These are phyloP conservation scores for Chamaetylas fuelleborni DNA, from an alignment of 2,113 vertebrate genomes.

Conservation along the genomic window DNA sequence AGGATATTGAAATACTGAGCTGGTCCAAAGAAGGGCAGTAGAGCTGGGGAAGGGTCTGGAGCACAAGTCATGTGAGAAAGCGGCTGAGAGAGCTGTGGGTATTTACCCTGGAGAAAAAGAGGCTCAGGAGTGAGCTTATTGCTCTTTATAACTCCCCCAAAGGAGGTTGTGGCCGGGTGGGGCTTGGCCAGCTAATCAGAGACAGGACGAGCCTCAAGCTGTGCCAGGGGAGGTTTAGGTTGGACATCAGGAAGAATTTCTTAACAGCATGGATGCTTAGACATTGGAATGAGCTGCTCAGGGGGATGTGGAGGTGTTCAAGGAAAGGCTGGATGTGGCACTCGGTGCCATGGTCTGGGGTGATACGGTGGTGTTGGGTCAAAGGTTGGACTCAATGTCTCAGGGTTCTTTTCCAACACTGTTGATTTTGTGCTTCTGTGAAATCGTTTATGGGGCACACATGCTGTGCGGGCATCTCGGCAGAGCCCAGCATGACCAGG, in stretches of 20 bases:
- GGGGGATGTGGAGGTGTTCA: not conserved
- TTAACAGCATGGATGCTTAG: accelerated
- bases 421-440: not conserved
- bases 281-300: not conserved
- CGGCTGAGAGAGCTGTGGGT: not conserved
- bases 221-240: not conserved
- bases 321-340: not conserved
- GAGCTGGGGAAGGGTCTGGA: not conserved
- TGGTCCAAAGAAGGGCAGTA: not conserved
- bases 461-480: accelerated
- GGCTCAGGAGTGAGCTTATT: accelerated
- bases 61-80: not conserved
- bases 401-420: not conserved
- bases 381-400: not conserved
- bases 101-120: not conserved
- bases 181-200: too few species aligned
- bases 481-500: not conserved
- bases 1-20: accelerated
- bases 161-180: accelerated
- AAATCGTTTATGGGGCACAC: too few species aligned
- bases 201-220: not conserved
- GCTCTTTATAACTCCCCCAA: accelerated
- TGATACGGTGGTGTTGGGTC: too few species aligned
- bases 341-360: not conserved
- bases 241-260: not conserved